These are phyloP conservation scores for Globicephala melas DNA, from an alignment of 2,113 vertebrate genomes.

Conservation along the genomic window DNA sequence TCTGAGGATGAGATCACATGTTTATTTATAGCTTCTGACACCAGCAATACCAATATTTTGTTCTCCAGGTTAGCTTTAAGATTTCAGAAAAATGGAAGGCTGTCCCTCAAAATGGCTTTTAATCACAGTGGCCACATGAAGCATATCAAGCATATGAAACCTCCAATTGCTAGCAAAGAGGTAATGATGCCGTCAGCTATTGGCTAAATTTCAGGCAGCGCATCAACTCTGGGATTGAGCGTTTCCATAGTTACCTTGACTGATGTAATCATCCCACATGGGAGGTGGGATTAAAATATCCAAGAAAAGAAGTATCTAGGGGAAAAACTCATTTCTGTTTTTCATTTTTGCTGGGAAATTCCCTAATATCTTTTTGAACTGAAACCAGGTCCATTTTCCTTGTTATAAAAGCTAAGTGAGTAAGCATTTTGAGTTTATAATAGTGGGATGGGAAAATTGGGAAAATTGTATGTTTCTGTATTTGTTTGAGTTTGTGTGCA, in stretches of 20 bases:
- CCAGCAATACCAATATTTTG: neutral
- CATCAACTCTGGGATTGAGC: neutral
- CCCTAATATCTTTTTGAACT: neutral
- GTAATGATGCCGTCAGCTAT: neutral
- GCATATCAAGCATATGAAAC: neutral
- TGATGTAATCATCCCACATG: neutral
- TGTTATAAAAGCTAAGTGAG: neutral
- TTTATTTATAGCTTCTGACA: slow-evolving; percentile 7
- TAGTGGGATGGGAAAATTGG: neutral
- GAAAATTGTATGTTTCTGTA: neutral
- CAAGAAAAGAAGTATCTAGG: neutral
- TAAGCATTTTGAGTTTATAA: neutral
- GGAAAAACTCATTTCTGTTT: neutral
- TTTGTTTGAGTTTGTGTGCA: neutral
- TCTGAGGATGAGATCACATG: neutral
- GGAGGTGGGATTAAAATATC: slow-evolving; percentile 46
- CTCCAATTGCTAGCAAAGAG: neutral
- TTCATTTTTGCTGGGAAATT: neutral
- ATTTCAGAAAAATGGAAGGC: neutral
- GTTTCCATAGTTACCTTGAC: slow-evolving; percentile 56
- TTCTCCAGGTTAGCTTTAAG: neutral
- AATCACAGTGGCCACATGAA: neutral
- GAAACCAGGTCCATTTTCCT: neutral
- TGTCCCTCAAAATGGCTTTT: neutral
- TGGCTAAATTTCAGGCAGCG: neutral